Percentiles rank a stretch among this genome's conserved stretches.
phyloP scores from a whole-genome alignment of 2,797 vertebrate genomes.

The Bradypodion ventrale region DNA sequence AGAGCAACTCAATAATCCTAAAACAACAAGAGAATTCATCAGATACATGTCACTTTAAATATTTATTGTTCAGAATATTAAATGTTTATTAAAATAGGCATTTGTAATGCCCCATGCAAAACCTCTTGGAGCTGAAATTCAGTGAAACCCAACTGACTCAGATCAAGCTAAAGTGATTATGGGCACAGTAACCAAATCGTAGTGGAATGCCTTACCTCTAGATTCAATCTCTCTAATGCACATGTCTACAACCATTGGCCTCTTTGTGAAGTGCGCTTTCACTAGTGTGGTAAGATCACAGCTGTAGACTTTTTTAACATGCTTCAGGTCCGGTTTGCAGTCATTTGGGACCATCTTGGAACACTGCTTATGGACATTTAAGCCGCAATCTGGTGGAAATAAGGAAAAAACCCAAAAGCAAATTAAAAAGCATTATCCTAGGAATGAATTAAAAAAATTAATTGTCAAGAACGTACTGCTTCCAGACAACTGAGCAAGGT shows the following conservation, averaged over 20 bases:
- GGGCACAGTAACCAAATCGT: conserved; percentile 45
- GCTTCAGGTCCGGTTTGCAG: conserved; percentile 97
- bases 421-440: conserved; percentile 36
- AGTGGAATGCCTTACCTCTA: conserved; percentile 84
- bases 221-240: conserved; percentile 99
- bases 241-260: conserved; percentile 99
- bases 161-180: conserved; percentile 41
- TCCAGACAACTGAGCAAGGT: not conserved
- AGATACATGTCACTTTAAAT: conserved; percentile 33
- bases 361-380: conserved; percentile 98
- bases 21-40: conserved; percentile 24
- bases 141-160: conserved; percentile 45
- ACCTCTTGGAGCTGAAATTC: conserved; percentile 37
- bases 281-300: conserved; percentile 98
- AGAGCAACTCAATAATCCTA: not conserved
- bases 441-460: not conserved
- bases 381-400: conserved; percentile 86
- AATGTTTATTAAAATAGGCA: conserved; percentile 8
- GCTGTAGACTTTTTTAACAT: conserved; percentile 98
- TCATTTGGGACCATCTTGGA: conserved; percentile 95
- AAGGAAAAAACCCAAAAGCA: conserved; percentile 35
- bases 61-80: not conserved
- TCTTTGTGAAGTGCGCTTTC: conserved; percentile 91
- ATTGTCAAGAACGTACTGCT: fast-evolving
- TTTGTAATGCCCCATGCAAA: conserved; percentile 43